These are phyloP conservation scores for Dolichoris vasculosae DNA, from an alignment of 1,140 invertebrate species.

Conservation along the genomic window DNA sequence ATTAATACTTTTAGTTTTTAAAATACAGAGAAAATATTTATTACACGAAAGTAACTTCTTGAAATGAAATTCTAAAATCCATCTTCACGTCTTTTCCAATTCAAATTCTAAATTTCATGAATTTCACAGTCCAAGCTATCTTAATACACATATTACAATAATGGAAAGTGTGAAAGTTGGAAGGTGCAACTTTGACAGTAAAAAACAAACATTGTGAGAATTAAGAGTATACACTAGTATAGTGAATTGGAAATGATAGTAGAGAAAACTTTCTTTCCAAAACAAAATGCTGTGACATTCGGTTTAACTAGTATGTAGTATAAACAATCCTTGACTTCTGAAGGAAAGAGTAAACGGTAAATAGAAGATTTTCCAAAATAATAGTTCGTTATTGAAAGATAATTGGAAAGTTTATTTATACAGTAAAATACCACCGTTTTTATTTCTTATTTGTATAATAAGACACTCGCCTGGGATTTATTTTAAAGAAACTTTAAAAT, in stretches of 20 bases:
- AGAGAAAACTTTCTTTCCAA: constrained; percentile 42
- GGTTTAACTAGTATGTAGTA: constrained; percentile 35
- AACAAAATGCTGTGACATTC: constrained; percentile 45
- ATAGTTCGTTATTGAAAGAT: constrained; percentile 23
- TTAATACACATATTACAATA: background rate
- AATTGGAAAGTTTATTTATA: constrained; percentile 14
- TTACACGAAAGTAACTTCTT: too few relatives aligned
- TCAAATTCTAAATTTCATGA: background rate
- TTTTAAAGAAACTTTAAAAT: too few relatives aligned
- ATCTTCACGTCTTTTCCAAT: too few relatives aligned
- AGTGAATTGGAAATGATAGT: constrained; percentile 42
- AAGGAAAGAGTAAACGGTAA: background rate
- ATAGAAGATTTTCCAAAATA: constrained; percentile 35
- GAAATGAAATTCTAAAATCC: too few relatives aligned
- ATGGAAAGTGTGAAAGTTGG: constrained; percentile 14
- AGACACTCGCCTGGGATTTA: too few relatives aligned
- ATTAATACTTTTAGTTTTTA: too few relatives aligned
- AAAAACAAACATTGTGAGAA: constrained; percentile 13
- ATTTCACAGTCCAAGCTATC: too few relatives aligned
- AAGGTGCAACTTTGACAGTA: background rate
- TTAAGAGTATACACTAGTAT: background rate
- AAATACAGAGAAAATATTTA: too few relatives aligned
- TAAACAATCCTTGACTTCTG: constrained; percentile 45
- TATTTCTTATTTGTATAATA: background rate
- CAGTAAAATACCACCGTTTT: background rate